Conservation (phyloP, 2,113 vertebrate species). For the Promerops cafer region DNA sequence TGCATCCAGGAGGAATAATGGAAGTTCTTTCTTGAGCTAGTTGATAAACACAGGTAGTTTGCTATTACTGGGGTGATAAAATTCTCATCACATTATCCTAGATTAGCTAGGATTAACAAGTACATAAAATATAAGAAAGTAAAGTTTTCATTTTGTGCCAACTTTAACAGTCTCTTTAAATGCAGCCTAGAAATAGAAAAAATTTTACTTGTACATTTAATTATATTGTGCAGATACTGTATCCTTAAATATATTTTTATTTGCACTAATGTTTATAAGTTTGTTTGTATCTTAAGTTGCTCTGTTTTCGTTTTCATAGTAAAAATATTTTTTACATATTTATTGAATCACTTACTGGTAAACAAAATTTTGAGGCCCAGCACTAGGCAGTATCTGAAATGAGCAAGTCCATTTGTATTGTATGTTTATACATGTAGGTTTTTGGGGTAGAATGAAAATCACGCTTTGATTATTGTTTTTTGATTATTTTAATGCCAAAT, state of each 20-base stretch:
- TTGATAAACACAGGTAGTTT: background rate
- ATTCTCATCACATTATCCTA: background rate
- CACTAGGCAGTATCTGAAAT: background rate
- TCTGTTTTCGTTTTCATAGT: background rate
- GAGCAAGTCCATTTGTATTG: background rate
- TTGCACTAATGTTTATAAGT: constrained; percentile 24
- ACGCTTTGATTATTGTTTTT: background rate
- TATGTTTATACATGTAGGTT: background rate
- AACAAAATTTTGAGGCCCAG: background rate
- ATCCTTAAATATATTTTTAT: background rate
- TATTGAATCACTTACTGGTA: background rate
- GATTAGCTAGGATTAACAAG: background rate
- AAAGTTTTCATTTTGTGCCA: background rate
- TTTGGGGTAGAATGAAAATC: background rate
- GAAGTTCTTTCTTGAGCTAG: background rate
- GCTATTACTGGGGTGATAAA: background rate
- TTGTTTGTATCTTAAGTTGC: background rate
- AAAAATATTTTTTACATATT: background rate
- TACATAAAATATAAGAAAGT: background rate
- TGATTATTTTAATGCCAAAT: background rate
- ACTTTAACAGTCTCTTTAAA: background rate
- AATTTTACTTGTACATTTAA: background rate
- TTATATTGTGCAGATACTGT: background rate
- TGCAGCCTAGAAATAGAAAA: background rate
- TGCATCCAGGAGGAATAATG: background rate